Base-by-base conservation (phyloP, 2,888 invertebrate species). In the Phlogophora meticulosa region DNA sequence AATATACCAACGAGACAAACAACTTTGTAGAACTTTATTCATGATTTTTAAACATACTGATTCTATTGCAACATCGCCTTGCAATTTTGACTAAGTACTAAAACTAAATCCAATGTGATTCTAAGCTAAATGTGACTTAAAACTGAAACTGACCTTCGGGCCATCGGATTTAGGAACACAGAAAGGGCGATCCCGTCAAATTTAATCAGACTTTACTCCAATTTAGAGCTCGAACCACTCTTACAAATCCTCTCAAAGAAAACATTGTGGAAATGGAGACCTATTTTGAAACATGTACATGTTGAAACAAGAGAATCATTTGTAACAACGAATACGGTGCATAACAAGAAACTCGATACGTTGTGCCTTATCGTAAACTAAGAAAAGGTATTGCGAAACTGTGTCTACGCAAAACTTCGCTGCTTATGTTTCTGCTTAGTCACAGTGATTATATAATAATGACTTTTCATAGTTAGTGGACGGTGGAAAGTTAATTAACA, bases 291-390 rank as follows among this genome's bases (percentile, higher is more conserved):
- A 77, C 49, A 53, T n/a, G n/a, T n/a, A 49, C 43, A 45, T 22
- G n/a, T 69, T 58, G 76, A 67, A 72, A 76, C 24, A 20, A n/a
- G 58, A 55, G 40, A 45, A 51, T 20, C 46, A 51, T 59, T 71
- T 42, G 40, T 24, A 58, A 51, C 55, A 51, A 51, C 42, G 36
- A 32, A 17, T 13, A 10, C 42, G 2, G 24, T 17, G 66, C 48
- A 32, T 24, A 46, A 56, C 64, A 72, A 51, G 78, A 34, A 74
- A 74, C 46, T 51, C 58, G 55, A 72, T 61, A 55, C 45, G 34
- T 22, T 55, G 53, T 49, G 28, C 59, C 11, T 48, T 49, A 59
- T 59, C 76, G 70, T 58, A 72, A 32, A 59, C 34, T 32, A 22
- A 24, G 52, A 24, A 13, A 49, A 20, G 5, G 0, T 20, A 49